phyloP scores from a whole-genome alignment of 2,113 vertebrate genomes.

The Platanista minor region DNA sequence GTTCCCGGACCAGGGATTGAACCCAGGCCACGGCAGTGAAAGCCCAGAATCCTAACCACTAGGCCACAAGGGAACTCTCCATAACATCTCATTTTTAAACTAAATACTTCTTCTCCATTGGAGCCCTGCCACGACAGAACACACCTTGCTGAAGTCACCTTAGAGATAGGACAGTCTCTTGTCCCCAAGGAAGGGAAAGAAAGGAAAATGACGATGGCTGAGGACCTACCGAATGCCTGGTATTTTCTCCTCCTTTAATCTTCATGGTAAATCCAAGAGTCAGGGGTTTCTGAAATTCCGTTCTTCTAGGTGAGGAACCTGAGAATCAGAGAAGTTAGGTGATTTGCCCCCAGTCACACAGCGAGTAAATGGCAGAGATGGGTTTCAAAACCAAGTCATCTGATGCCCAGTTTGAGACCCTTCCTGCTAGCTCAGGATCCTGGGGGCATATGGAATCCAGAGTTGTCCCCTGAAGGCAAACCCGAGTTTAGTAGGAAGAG shows the following conservation, averaged over 20 bases:
- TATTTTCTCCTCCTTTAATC: background rate
- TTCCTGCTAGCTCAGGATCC: background rate
- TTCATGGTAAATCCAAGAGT: background rate
- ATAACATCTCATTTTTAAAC: background rate
- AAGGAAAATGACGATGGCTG: background rate
- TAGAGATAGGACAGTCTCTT: background rate
- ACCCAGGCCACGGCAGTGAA: too few species aligned
- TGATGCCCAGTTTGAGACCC: background rate
- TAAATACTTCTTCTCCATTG: background rate
- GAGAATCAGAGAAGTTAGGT: background rate
- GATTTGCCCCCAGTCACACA: background rate
- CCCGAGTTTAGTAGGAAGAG: background rate
- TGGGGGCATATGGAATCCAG: background rate
- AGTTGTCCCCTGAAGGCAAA: background rate
- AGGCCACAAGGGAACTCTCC: background rate
- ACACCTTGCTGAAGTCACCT: background rate
- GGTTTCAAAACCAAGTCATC: background rate
- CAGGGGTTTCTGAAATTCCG: background rate
- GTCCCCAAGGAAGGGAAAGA: background rate
- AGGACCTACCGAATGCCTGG: rapidly evolving
- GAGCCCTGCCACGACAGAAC: background rate
- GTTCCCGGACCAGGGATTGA: background rate
- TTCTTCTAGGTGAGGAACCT: background rate
- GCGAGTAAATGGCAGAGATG: background rate
- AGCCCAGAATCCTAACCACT: background rate